Evolutionary conservation across 2,113 vertebrate genomes (phyloP).

Genomic region (Sceloporus tristichus): DNA sequence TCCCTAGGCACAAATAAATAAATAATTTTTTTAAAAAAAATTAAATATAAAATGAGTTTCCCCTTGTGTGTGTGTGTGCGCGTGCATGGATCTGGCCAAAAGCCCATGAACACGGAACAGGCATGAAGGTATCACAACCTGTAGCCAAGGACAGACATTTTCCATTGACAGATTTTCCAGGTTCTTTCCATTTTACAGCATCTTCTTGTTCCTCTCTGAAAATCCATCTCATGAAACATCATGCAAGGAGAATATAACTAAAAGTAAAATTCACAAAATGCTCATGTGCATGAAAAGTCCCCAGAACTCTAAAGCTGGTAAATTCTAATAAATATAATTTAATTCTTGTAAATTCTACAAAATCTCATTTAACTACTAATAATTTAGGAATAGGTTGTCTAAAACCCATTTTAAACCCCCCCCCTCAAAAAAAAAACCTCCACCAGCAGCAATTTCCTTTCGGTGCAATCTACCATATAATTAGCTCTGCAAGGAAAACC

Average conservation of each 20-base stretch:
- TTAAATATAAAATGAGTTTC: no score
- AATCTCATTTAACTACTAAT: no score
- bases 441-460: neutral
- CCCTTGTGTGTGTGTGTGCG: no score
- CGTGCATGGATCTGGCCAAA: no score
- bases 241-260: neutral
- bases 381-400: no score
- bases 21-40: no score
- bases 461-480: conserved; percentile 2
- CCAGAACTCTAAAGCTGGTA: neutral
- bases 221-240: neutral
- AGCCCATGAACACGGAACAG: neutral
- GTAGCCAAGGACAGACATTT: neutral
- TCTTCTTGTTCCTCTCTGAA: neutral
- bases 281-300: neutral
- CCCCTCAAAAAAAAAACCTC: no score
- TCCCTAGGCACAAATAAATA: no score
- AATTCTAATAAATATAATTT: neutral
- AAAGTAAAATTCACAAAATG: neutral
- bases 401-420: no score
- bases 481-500: conserved; percentile 24
- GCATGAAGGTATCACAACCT: neutral
- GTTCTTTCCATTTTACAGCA: no score
- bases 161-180: neutral
- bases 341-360: neutral